Evolutionary conservation across 2,113 vertebrate species (phyloP).

Genomic region (Muntiacus muntjak): DNA sequence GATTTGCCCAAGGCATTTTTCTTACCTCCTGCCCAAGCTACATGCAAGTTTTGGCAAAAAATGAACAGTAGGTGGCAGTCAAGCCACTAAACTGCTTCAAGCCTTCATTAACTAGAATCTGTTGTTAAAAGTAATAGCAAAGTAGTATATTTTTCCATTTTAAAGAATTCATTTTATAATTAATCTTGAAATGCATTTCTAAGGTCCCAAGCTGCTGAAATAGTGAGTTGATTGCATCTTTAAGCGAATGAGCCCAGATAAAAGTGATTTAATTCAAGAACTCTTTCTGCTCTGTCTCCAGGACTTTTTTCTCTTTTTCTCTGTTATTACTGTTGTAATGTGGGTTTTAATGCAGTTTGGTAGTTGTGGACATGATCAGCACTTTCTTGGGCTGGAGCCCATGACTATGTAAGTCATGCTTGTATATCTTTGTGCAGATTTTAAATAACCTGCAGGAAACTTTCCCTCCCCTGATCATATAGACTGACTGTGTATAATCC

Average conservation of each 20-base stretch:
- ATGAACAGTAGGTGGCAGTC: conserved; percentile 84
- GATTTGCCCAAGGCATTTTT: neutral
- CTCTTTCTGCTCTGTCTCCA: neutral
- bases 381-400: neutral
- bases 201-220: conserved; percentile 27
- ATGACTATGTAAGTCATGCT: neutral
- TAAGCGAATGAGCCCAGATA: conserved; percentile 31
- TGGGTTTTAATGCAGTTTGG: neutral
- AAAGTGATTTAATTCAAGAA: conserved; percentile 48
- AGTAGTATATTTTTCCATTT: conserved; percentile 45
- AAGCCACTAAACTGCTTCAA: conserved; percentile 77
- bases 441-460: conserved; percentile 29
- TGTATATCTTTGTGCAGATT: neutral
- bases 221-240: conserved; percentile 1
- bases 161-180: conserved; percentile 74
- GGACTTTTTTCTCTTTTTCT: neutral
- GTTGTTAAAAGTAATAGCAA: neutral
- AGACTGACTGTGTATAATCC: neutral
- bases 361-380: neutral
- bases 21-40: neutral
- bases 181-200: conserved; percentile 62
- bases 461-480: neutral
- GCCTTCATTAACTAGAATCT: conserved; percentile 39
- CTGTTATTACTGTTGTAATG: conserved; percentile 37
- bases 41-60: conserved; percentile 10